Conservation (phyloP, 2,113 vertebrate genomes). For the Ochotona curzoniae region DNA sequence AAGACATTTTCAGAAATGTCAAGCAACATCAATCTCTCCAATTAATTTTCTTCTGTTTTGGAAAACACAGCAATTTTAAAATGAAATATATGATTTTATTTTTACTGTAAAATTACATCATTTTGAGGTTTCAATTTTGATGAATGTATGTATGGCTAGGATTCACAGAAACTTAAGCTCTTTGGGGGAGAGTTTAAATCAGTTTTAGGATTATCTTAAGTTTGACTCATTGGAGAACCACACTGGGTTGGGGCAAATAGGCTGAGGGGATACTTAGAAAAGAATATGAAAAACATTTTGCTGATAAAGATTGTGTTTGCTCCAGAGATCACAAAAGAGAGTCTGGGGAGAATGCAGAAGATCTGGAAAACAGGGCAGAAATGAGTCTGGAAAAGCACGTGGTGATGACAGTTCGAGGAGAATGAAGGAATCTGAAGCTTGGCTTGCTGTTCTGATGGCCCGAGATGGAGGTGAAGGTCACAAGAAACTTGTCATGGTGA, state of each 20-base stretch:
- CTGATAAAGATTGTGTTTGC: not conserved
- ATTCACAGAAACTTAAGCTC: not conserved
- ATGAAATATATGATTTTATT: not conserved
- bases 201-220: too few species aligned
- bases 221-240: not conserved
- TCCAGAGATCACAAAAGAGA: not conserved
- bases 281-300: not conserved
- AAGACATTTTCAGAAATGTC: conserved; percentile 11
- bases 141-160: not conserved
- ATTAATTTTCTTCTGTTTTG: not conserved
- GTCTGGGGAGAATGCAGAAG: not conserved
- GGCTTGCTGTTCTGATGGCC: not conserved
- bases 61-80: not conserved
- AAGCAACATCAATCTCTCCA: not conserved
- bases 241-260: not conserved
- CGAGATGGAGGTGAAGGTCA: not conserved
- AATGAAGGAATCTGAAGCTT: not conserved
- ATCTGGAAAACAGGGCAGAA: not conserved
- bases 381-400: not conserved
- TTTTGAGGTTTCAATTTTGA: conserved; percentile 17
- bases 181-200: not conserved
- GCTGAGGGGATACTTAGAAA: not conserved
- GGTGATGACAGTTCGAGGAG: not conserved
- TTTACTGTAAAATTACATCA: not conserved
- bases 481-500: not conserved